Conservation (phyloP, 2,888 invertebrate species). For the Stenchaetothrips biformis region DNA sequence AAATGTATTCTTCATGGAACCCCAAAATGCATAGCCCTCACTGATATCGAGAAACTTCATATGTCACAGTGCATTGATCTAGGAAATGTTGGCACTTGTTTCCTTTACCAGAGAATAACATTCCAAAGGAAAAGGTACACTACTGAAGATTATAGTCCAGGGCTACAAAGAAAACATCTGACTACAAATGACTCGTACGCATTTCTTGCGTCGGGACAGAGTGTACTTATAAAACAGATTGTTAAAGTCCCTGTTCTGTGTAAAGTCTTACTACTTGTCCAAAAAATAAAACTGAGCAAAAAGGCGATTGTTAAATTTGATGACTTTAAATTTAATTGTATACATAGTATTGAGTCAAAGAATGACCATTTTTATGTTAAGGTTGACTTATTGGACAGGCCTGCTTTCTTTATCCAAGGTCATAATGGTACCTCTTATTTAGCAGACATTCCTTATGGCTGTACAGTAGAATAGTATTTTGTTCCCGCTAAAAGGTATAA, state of each 20-base stretch:
- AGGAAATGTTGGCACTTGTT: not conserved
- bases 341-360: not conserved
- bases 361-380: not conserved
- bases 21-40: not conserved
- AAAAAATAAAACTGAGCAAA: not conserved
- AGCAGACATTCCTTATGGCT: not conserved
- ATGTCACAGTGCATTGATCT: not conserved
- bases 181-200: not conserved
- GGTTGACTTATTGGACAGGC: not conserved
- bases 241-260: not conserved
- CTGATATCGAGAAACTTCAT: not conserved
- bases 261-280: not conserved
- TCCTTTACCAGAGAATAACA: not conserved
- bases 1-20: not conserved
- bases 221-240: not conserved
- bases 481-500: too few species aligned
- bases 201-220: not conserved
- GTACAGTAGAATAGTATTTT: not conserved
- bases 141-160: not conserved
- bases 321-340: not conserved
- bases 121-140: not conserved
- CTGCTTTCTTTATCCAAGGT: not conserved
- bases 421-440: not conserved
- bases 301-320: not conserved
- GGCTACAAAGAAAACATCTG: too few species aligned